Percentiles rank a stretch among this genome's conserved stretches.
phyloP scores from a whole-genome alignment of 2,888 invertebrate species.

The Drosophila prostipennis region DNA sequence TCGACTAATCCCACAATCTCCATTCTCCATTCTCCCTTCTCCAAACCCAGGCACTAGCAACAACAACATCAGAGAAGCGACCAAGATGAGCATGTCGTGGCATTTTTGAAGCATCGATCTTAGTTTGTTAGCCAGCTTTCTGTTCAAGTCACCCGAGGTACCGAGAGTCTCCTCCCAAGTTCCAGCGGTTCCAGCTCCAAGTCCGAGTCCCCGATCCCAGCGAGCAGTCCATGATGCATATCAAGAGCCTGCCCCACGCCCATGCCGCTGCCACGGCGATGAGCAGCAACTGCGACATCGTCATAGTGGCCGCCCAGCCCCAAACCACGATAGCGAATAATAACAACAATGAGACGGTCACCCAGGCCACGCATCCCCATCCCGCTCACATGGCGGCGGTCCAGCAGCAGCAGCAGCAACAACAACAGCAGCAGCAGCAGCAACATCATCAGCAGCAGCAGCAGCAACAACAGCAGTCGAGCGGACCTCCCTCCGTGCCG shows the following conservation, averaged over 20 bases:
- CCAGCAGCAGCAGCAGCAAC: constrained; percentile 71
- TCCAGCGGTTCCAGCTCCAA: constrained; percentile 11
- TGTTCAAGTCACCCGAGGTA: constrained; percentile 26
- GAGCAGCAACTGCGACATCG: constrained; percentile 84
- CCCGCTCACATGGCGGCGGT: constrained; percentile 66
- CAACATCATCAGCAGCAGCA: constrained; percentile 65
- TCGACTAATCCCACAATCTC: constrained; percentile 42
- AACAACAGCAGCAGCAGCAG: constrained; percentile 62
- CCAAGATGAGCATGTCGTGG: constrained; percentile 45
- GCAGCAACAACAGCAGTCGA: constrained; percentile 77
- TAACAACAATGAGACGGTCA: constrained; percentile 77
- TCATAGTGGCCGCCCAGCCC: constrained; percentile 82
- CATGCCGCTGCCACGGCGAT: constrained; percentile 82
- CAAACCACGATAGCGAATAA: constrained; percentile 77
- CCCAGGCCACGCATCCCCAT: constrained; percentile 70
- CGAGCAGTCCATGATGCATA: constrained; percentile 75
- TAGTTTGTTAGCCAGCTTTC: constrained; percentile 49
- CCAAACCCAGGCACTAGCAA: constrained; percentile 36
- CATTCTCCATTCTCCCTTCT: constrained; percentile 31
- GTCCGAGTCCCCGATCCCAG: constrained; percentile 20
- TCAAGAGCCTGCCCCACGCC: constrained; percentile 82
- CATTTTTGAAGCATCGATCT: constrained; percentile 49
- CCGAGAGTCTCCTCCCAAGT: constrained; percentile 2
- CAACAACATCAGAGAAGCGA: constrained; percentile 18
- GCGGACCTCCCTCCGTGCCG: constrained; percentile 58